Evolutionary conservation across 2,797 vertebrate genomes (phyloP), one percentile per base, ranked within the genome.

Genomic region (Vultur gryphus): DNA sequence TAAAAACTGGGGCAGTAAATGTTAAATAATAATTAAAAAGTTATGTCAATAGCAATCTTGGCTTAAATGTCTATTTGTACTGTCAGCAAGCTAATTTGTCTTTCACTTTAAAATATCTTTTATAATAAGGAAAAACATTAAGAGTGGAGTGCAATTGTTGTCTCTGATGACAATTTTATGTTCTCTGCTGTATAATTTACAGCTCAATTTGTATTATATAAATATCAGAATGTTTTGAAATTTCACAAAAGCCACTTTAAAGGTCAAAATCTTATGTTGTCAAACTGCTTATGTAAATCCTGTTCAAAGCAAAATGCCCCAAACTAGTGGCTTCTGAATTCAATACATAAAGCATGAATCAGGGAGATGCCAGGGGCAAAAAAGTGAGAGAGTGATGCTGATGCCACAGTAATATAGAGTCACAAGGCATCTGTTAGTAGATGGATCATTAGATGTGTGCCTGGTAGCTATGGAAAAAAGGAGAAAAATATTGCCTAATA

Each of bases 391-490:
- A 87, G 64, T 41, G 37, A 59, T 91, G 75, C 72, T 96, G 85
- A 87, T 92, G 28, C 81, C 96, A 81, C 95, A 91, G 97, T 98
- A 97, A 98, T 98, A 98, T 95, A 98, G 95, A 98, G 97, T 97
- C 97, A 94, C 59, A 94, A 39, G 96, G 79, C 80, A 96, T 98
- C 97, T 97, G 89, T 93, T 98, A 98, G 97, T 97, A 97, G 97
- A 98, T 98, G 97, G 93, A 98, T 98, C 97, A 97, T 98, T 99
- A 98, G 96, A 98, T 98, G 83, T 98, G 97, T 96, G 93, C 97
- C 98, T 98, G 94, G 95, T 98, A 98, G 98, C 98, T 85, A 73
- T 57, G 31, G 37, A 78, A 67, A 73, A 91, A 59, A 52, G 7
- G 23, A 9, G 9, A 7, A n/a, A 67, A 76, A 52, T 44, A 39